Evolutionary conservation across 2,888 invertebrate species (phyloP).

Genomic region (Melanostoma scalare): DNA sequence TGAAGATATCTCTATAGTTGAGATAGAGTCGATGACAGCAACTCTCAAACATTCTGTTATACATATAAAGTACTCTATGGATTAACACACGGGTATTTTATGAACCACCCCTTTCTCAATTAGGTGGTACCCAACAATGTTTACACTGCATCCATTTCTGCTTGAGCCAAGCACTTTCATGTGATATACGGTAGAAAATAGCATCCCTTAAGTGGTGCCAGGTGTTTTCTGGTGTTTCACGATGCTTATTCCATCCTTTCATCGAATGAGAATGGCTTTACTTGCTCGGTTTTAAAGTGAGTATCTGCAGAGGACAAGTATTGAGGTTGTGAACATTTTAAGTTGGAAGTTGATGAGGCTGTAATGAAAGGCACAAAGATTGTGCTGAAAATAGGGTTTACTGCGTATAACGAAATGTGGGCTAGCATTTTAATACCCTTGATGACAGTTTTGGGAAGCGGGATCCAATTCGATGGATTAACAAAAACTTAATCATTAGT

Average conservation of each 20-base stretch:
- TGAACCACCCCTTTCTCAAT: conserved; percentile 29
- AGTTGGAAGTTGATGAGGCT: too few relatives aligned
- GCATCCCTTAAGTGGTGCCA: conserved; percentile 46
- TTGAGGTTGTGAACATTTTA: too few relatives aligned
- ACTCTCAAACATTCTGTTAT: conserved; percentile 4
- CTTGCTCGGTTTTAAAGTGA: too few relatives aligned
- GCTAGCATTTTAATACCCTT: too few relatives aligned
- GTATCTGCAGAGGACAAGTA: too few relatives aligned
- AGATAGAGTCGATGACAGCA: conserved; percentile 22
- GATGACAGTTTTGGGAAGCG: too few relatives aligned
- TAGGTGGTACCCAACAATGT: neutral
- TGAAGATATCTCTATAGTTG: conserved; percentile 9
- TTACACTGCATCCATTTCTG: neutral
- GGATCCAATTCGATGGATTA: too few relatives aligned
- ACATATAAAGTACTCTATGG: neutral
- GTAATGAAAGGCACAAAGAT: too few relatives aligned
- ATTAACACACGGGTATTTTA: neutral
- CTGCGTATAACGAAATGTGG: too few relatives aligned
- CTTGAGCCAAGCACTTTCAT: conserved; percentile 43
- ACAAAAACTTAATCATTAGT: too few relatives aligned
- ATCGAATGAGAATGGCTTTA: too few relatives aligned
- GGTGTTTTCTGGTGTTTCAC: conserved; percentile 48
- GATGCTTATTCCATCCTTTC: conserved; percentile 27
- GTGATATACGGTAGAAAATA: conserved; percentile 14
- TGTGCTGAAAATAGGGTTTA: too few relatives aligned